phyloP scores from a whole-genome alignment of 2,113 vertebrate species.

The Motacilla alba region DNA sequence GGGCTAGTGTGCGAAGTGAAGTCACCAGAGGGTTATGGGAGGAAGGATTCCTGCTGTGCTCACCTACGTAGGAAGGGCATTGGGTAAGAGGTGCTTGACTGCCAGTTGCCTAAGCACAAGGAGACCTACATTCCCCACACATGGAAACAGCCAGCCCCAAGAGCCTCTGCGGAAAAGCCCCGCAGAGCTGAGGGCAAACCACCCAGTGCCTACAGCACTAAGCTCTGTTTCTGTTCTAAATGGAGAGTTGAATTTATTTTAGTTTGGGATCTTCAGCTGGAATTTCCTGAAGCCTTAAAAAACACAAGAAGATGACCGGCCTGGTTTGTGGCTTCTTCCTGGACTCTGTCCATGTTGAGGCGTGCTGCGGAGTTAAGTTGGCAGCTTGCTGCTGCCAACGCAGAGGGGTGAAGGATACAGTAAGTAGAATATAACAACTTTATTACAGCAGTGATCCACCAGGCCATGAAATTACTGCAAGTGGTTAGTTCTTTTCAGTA shows the following conservation, averaged over 20 bases:
- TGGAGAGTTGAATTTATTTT: neutral
- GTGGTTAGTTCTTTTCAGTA: neutral
- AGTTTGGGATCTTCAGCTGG: neutral
- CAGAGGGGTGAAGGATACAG: neutral
- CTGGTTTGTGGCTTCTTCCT: neutral
- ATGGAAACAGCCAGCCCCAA: neutral
- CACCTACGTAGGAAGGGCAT: neutral
- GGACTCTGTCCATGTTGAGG: neutral
- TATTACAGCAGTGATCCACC: neutral
- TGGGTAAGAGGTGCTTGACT: neutral
- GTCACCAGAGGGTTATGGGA: neutral
- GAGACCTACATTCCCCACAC: neutral
- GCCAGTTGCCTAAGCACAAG: neutral
- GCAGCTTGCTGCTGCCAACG: neutral
- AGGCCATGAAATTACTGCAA: neutral
- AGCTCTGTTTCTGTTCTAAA: neutral
- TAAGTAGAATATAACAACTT: neutral
- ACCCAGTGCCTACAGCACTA: neutral
- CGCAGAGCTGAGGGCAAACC: fast-evolving
- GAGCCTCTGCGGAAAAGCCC: neutral
- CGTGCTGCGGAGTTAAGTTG: neutral
- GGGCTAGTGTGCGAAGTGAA: neutral
- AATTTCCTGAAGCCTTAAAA: neutral
- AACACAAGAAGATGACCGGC: neutral
- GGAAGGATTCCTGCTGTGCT: neutral